Base-by-base conservation (phyloP, 2,113 vertebrate species). In the Thalassoma bifasciatum region DNA sequence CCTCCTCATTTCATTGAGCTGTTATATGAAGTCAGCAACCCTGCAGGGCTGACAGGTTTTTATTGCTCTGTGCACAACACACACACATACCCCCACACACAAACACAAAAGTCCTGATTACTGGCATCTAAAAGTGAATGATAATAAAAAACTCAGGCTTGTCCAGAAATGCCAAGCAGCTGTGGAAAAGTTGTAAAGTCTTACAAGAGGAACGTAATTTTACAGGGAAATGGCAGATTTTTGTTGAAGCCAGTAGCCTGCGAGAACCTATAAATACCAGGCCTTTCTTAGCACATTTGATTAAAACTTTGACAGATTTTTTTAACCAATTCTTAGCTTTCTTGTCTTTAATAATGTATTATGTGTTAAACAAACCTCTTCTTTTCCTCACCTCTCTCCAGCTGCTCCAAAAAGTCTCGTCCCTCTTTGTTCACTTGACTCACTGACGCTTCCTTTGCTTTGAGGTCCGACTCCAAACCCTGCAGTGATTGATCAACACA, bases 351-450 rank as follows among this genome's bases (percentile, higher is more conserved):
- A 47, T 17, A 62, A 47, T 53, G 52, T 2, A 17, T 0, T 1
- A 23, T 26, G 49, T 56, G 8, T 17, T 8, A 21, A 42, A 38
- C 26, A 8, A 36, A 30, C 23, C 1, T 37, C 8, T 34, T 69
- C 22, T 38, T 21, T 23, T 23, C 11, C 44, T 50, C 53, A 99
- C 98, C 97, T 93, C 94, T 96, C 87, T 93, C 94, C 86, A 96
- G 88, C 81, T 96, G 94, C 42, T 96, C 95, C 84, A 94, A 81
- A 76, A 98, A 71, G 47, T 65, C 73, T 40, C 94, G 93, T 70
- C 93, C 96, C 23, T 77, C 93, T 64, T 80, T 90, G 10, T 89
- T 91, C 80, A 96, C 67, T 30, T 96, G 94, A 65, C 89, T 87
- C 21, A 96, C 80, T 13, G 67, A 81, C 7, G 72, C 89, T 34